These are phyloP conservation scores for Antennarius maculatus DNA, from an alignment of 2,797 vertebrate genomes.

Conservation along the genomic window DNA sequence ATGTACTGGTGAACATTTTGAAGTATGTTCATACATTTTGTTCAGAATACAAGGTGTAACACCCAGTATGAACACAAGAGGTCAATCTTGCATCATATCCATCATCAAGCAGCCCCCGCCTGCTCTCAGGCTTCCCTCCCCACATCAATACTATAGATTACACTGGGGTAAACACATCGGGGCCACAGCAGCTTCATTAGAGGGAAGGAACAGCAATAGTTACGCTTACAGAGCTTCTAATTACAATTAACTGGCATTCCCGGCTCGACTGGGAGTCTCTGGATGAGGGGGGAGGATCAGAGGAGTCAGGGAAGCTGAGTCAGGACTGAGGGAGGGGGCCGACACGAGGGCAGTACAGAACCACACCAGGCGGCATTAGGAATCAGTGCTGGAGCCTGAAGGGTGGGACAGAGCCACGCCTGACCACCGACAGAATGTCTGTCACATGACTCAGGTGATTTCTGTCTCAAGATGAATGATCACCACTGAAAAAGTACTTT, in stretches of 20 bases:
- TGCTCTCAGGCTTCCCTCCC: slow-evolving; percentile 9
- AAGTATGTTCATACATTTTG: background rate
- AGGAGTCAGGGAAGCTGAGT: slow-evolving; percentile 34
- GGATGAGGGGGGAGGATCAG: slow-evolving; percentile 15
- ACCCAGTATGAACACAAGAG: slow-evolving; percentile 60
- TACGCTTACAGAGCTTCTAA: slow-evolving; percentile 68
- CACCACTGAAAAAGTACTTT: too few relatives aligned
- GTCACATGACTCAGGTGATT: background rate
- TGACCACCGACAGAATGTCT: background rate
- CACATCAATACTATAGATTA: slow-evolving; percentile 70
- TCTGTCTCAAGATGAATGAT: too few relatives aligned
- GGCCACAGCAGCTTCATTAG: slow-evolving; percentile 72
- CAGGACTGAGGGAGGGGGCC: slow-evolving; percentile 33
- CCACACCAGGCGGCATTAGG: slow-evolving; percentile 19
- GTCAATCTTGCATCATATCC: slow-evolving; percentile 66
- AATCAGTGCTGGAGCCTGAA: slow-evolving; percentile 18
- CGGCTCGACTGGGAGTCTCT: slow-evolving; percentile 41
- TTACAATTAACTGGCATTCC: slow-evolving; percentile 75
- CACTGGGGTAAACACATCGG: slow-evolving; percentile 60
- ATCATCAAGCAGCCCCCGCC: background rate
- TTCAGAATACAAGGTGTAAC: slow-evolving; percentile 22
- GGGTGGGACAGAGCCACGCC: background rate
- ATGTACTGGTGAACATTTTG: too few relatives aligned
- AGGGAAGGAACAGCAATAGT: slow-evolving; percentile 61
- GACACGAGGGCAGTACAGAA: slow-evolving; percentile 34